Percentiles rank a stretch among this genome's conserved stretches.
Conservation (phyloP, 2,888 invertebrate genomes). For the Coremacera marginata region DNA sequence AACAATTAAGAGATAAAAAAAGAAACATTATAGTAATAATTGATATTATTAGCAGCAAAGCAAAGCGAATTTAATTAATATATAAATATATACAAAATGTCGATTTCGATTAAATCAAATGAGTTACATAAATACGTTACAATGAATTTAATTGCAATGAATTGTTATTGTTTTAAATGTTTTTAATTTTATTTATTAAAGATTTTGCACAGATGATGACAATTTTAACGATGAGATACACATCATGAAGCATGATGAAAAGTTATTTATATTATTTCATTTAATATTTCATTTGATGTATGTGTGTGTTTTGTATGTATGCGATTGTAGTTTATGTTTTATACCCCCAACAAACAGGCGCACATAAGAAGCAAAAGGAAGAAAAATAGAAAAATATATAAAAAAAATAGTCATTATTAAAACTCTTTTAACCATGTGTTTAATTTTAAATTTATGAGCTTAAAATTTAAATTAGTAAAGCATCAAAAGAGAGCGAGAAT, state of each 20-base stretch:
- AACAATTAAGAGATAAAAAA: not conserved
- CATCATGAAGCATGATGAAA: not conserved
- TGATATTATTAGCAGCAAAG: not conserved
- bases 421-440: constrained; percentile 22
- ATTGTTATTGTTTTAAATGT: not conserved
- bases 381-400: constrained; percentile 68
- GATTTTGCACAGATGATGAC: not conserved
- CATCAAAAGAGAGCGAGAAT: not conserved
- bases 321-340: constrained; percentile 37
- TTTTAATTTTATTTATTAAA: not conserved
- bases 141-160: constrained; percentile 19
- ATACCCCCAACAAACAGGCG: constrained; percentile 65
- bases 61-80: constrained; percentile 2
- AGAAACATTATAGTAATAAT: not conserved
- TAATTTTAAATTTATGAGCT: constrained; percentile 1
- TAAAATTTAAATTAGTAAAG: constrained; percentile 28
- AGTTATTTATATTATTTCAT: not conserved
- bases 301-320: constrained; percentile 47
- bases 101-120: not conserved
- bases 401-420: constrained; percentile 64
- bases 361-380: constrained; percentile 68
- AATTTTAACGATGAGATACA: not conserved
- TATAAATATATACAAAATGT: not conserved
- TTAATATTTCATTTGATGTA: not conserved
- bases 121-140: not conserved